Evolutionary conservation across 2,113 vertebrate genomes (phyloP), one percentile per base, ranked within the genome.

Genomic region (Puma concolor): DNA sequence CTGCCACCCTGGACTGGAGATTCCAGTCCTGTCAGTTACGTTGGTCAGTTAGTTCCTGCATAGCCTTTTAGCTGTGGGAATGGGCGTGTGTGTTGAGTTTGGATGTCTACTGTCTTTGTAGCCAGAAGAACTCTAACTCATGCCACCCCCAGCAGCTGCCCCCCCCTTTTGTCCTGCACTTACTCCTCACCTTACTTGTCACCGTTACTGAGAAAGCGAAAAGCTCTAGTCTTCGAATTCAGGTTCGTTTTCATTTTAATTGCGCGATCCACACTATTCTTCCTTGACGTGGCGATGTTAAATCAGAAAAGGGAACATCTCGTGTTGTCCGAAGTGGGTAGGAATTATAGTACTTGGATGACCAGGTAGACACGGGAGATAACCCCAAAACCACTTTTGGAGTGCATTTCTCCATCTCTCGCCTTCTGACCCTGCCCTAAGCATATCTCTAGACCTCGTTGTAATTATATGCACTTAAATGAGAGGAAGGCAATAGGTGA

Each of bases 1-100:
- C 36, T 14, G 1, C n/a, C 13, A 0, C 31, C 7, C 5, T 76
- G 27, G 52, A 3, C 29, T 11, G 5, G 3, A 6, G 11, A 16
- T 38, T n/a, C 52, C 41, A 16, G 8, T n/a, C 8, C 17, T 7
- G 60, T 36, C 74, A 10, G 14, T 76, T 48, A 48, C 29, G 3
- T 31, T 19, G 17, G 33, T 41, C 6, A 23, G 0, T 50, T 50
- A 25, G 44, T 60, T 89, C 23, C 79, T 13, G 21, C 14, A 72
- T 41, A n/a, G 17, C 52, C 52, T 74, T 66, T n/a, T 4, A 63
- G 48, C 10, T 15, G 7, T 16, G 17, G 25, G 17, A 36, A 14
- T 7, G 16, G 52, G 16, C 25, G 31, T 0, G 36, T 81, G 54
- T 4, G 8, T 29, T 54, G 48, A 38, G 36, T 29, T 85, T 72